A percentile compares a stretch with the other conserved stretches of the same genome.
phyloP scores from a whole-genome alignment of 2,113 vertebrate genomes.

The Grammomys surdaster region DNA sequence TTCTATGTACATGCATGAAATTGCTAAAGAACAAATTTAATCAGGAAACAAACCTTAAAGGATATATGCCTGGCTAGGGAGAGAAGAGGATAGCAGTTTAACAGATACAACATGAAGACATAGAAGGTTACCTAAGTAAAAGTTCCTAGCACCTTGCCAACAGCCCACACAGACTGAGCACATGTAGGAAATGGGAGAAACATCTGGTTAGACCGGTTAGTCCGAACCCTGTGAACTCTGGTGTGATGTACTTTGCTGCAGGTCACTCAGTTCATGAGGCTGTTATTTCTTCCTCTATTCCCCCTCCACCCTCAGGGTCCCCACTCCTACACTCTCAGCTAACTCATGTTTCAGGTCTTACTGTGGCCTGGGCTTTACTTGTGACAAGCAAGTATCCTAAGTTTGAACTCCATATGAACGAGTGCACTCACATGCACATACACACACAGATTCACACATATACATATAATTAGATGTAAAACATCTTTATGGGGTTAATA shows the following conservation, averaged over 20 bases:
- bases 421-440: background rate
- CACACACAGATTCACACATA: background rate
- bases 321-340: background rate
- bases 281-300: background rate
- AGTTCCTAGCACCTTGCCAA: background rate
- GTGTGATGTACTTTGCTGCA: background rate
- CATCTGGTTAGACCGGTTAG: background rate
- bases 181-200: background rate
- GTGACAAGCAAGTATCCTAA: background rate
- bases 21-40: background rate
- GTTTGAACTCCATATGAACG: background rate
- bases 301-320: background rate
- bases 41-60: background rate
- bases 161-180: background rate
- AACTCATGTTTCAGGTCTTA: background rate
- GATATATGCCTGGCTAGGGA: background rate
- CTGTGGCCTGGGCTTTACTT: background rate
- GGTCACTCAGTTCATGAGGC: background rate
- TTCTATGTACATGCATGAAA: background rate
- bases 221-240: background rate
- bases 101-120: background rate
- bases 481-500: background rate
- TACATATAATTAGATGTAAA: background rate
- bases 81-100: conserved; percentile 11
- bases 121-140: background rate